Evolutionary conservation across 2,888 invertebrate species (phyloP), one percentile per base, ranked within the genome.

Genomic region (Tetranychus piercei): DNA sequence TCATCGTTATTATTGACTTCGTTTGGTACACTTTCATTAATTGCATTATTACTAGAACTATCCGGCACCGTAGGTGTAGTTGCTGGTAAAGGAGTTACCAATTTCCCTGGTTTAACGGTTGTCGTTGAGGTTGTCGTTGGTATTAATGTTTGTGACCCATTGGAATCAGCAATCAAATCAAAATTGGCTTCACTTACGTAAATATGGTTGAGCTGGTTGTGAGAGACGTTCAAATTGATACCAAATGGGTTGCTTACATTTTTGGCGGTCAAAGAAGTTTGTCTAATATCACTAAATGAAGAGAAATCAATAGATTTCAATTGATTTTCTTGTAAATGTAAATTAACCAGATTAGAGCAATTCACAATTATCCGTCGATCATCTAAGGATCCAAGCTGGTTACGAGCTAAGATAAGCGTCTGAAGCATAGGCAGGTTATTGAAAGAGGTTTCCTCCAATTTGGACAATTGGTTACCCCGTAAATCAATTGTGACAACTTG

Each of bases 351-450:
- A 81, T 87, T 88, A 34, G 89, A 88, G 80, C 93, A 84, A 81
- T 90, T 88, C 75, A 86, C 85, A 81, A 94, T 90, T 55, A 55
- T 55, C 7, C 91, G 88, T 74, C 87, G 86, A 71, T 86, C 86
- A 76, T 88, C 88, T 79, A 94, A 87, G 78, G 87, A 86, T 77
- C 85, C 85, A 80, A 94, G 87, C 79, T 88, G 85, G 84, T 94
- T 94, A 81, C 90, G 88, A 74, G 91, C 89, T 79, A 94, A 84
- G 82, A 92, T 90, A 80, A 94, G 85, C 80, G 90, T 90, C 79
- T 88, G 87, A 79, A 94, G 86, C 82, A 88, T 88, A 64, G 89
- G 88, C 81, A 93, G 86, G 83, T 90, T 88, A 79, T 86, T 85
- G 81, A 94, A 92, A 77, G 90, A 87, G 80, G 87, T 86, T 78